Base-by-base conservation (phyloP, 2,113 vertebrate species). In the Protomyctophum bolini region DNA sequence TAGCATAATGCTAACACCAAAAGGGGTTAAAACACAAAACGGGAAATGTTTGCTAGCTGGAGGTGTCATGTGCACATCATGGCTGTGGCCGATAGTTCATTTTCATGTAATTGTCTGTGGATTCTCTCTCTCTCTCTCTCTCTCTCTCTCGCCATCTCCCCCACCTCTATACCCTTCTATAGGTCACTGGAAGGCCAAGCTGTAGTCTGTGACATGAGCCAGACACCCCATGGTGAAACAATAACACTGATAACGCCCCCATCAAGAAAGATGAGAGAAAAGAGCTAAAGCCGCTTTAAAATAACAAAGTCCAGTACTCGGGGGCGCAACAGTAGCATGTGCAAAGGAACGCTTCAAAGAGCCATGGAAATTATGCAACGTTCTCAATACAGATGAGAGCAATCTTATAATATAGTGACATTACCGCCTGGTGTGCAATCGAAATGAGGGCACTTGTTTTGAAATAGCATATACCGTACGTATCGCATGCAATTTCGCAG, bases 81-180 rank as follows among this genome's bases (percentile, higher is more conserved):
- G 21, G 21, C 21, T 21, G 21, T 21, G 11, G 76, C 10, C 74
- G 55, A 71, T 15, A 45, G 51, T 45, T 66, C 6, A 0, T 10
- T 64, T 81, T 77, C 58, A 73, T 77, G 15, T 60, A 1, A 75
- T 55, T 70, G 63, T 83, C 83, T 79, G 52, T 12, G 3, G 12
- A 28, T 10, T 58, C 8, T 84, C 78, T 75, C 70, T 84, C 77
- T 48, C 8, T 21, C 45, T 58, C 14, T 33, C n/a, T 58, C n/a
- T 58, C n/a, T 58, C 56, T 21, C 15, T 14, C 14, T 29, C 57
- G 2, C 28, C 21, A 6, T 41, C 33, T 41, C 33, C 33, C 48
- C 52, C 66, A 50, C 33, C 5, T 41, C 41, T 15, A 59, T 74
- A 76, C 49, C 10, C 3, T 7, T 70, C 68, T 48, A 51, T 8